These are phyloP conservation scores for Naso thynnoides DNA, from an alignment of 2,797 vertebrate species.

Conservation along the genomic window DNA sequence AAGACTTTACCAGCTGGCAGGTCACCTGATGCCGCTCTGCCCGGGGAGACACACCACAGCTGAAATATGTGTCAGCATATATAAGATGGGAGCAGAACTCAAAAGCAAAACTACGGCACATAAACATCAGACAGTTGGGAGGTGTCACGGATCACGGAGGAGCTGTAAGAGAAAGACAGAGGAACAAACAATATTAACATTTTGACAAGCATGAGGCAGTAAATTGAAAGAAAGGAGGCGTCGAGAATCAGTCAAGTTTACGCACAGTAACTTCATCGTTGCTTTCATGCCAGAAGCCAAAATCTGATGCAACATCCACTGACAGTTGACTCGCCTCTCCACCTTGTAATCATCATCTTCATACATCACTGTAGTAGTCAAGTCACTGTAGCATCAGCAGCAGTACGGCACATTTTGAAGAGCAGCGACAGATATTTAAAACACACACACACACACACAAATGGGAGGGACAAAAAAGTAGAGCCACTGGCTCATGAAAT, in stretches of 20 bases:
- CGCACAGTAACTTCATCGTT: slow-evolving; percentile 23
- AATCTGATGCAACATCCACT: slow-evolving; percentile 59
- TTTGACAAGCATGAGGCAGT: slow-evolving; percentile 51
- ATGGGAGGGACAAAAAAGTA: slow-evolving; percentile 68
- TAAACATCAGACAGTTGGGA: slow-evolving; percentile 30
- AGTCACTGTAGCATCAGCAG: slow-evolving; percentile 36
- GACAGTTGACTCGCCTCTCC: slow-evolving; percentile 48
- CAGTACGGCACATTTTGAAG: slow-evolving; percentile 55
- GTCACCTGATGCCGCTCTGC: slow-evolving; percentile 36
- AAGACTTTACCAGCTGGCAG: slow-evolving; percentile 29
- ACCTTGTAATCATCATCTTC: slow-evolving; percentile 42
- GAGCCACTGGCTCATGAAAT: slow-evolving; percentile 85
- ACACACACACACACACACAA: too few relatives aligned
- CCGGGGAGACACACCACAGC: slow-evolving; percentile 22
- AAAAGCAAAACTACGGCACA: slow-evolving; percentile 17
- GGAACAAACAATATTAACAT: slow-evolving; percentile 39
- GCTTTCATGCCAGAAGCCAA: slow-evolving; percentile 46
- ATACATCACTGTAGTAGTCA: slow-evolving; percentile 24
- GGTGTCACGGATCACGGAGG: slow-evolving; percentile 27
- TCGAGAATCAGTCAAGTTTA: slow-evolving; percentile 49
- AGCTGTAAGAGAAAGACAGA: slow-evolving; percentile 21
- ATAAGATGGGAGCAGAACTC: slow-evolving; percentile 3
- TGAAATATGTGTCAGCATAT: slow-evolving; percentile 30
- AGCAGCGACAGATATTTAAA: slow-evolving; percentile 47
- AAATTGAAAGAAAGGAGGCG: slow-evolving; percentile 51